Evolutionary conservation across 2,797 vertebrate genomes (phyloP).

Genomic region (Phrynocephalus guinanensis): DNA sequence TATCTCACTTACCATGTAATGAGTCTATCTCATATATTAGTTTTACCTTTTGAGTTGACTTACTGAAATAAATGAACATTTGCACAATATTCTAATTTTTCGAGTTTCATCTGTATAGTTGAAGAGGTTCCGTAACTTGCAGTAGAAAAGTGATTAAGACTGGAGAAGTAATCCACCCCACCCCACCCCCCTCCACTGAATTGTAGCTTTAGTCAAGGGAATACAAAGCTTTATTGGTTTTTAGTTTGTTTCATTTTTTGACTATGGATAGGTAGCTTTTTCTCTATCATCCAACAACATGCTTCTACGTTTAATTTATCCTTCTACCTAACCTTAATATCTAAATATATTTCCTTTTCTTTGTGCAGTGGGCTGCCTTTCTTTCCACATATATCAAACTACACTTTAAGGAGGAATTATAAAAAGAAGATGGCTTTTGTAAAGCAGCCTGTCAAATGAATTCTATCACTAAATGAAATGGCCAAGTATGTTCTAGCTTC

Average conservation of each 20-base stretch:
- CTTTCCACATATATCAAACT: conserved; percentile 39
- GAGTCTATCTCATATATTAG: too few relatives aligned
- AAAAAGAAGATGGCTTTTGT: not conserved
- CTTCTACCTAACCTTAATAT: conserved; percentile 14
- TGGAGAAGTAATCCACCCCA: not conserved
- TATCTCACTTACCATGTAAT: too few relatives aligned
- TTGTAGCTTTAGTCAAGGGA: conserved; percentile 20
- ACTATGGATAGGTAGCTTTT: not conserved
- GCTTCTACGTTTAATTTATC: not conserved
- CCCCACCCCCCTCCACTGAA: too few relatives aligned
- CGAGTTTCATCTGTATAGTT: not conserved
- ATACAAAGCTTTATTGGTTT: conserved; percentile 31
- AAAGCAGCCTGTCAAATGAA: conserved; percentile 43
- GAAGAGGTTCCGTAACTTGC: conserved; percentile 38
- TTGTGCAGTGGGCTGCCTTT: not conserved
- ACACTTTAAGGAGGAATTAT: conserved; percentile 30
- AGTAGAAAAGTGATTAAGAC: conserved; percentile 22
- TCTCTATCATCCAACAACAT: not conserved
- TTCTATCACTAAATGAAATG: conserved; percentile 20
- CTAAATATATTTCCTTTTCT: not conserved
- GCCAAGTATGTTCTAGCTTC: conserved; percentile 38
- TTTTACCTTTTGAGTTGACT: too few relatives aligned
- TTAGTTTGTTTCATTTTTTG: not conserved
- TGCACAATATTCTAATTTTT: too few relatives aligned
- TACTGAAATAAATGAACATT: too few relatives aligned